Evolutionary conservation across 2,888 invertebrate genomes (phyloP), one percentile per base, ranked within the genome.

Genomic region (Idaea dimidiata): DNA sequence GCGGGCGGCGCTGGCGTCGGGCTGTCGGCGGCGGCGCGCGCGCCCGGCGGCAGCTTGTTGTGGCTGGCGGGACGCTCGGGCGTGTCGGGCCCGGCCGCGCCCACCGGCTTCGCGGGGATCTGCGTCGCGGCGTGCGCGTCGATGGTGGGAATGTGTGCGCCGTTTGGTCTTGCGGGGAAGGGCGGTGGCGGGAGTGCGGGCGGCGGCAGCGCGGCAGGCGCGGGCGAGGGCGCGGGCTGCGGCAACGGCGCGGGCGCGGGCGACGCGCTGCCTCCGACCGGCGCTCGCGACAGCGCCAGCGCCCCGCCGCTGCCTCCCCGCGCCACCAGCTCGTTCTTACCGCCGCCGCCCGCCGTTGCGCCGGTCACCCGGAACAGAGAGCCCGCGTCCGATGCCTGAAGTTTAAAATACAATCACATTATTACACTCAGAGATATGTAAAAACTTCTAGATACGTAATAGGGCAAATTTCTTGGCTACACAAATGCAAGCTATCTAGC

Each of bases 291-390:
- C 76, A 94, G 83, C 24, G 95, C 94, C 69, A 93, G 86, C 77
- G 94, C 93, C 68, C 93, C 93, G 72, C 93, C 93, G 81, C 95
- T 95, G 75, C 95, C 95, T 78, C 95, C 95, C 73, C 95, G 92
- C 72, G 94, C 94, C 73, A 93, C 93, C 79, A 95, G 88, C 84
- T 91, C 91, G 72, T 84, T 89, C 72, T 96, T 94, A 77, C 88
- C 94, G 86, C 95, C 95, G 83, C 94, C 94, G 86, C 94, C 94
- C 87, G 77, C 94, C 18, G 76, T 96, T 89, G 96, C 96, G 87
- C 96, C 95, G 62, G 88, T 79, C 76, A 91, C 82, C 80, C 91
- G 88, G 80, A 91, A 91, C 75, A 91, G 85, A 82, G 89, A 83
- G 78, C 88, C 84, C 67, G 89, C 85, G 69, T 91, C 91, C 69